Base-by-base conservation (phyloP, 2,113 vertebrate genomes). In the Diadophis punctatus region DNA sequence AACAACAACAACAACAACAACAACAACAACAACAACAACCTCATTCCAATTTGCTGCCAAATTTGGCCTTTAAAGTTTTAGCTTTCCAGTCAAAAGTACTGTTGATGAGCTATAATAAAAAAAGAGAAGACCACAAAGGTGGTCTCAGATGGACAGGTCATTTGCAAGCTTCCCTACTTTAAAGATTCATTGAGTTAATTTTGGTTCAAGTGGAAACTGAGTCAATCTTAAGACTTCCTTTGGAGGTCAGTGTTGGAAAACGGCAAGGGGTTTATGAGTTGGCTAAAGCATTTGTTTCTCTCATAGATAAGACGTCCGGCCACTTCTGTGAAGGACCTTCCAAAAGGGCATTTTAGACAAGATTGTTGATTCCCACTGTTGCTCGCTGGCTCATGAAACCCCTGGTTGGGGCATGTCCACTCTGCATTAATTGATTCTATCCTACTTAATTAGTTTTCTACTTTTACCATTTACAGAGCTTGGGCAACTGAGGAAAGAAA, bases 331-430 rank as follows among this genome's bases (percentile, higher is more conserved):
- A 93, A 92, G 86, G 92, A 89, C 43, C 30, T 89, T 90, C 94
- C 92, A 89, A 53, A 68, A 85, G 2, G 86, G 16, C 53, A 34
- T 68, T 95, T 92, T 34, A 87, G 85, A 90, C 51, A 84, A 90
- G 94, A 96, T 88, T 84, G 93, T 93, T 92, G 39, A 43, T 95
- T 86, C 34, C 49, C 30, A 88, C 30, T 90, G 34, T 58, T 89
- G 89, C 74, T 94, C 94, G 87, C 60, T 91, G 89, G 92, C 46
- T 95, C 91, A 51, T 84, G 55, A 93, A 93, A 20, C 4, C 43
- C 53, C 39, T 1, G 52, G 52, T 2, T 23, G 6, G 92, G 93
- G 93, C 8, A 68, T 48, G n/a, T 93, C 94, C 94, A 30, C 55
- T 93, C 60, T 93, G 48, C 90, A 80, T 93, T 87, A 91, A 92